phyloP scores from a whole-genome alignment of 2,797 vertebrate species.

The Atherinosoma microstoma region DNA sequence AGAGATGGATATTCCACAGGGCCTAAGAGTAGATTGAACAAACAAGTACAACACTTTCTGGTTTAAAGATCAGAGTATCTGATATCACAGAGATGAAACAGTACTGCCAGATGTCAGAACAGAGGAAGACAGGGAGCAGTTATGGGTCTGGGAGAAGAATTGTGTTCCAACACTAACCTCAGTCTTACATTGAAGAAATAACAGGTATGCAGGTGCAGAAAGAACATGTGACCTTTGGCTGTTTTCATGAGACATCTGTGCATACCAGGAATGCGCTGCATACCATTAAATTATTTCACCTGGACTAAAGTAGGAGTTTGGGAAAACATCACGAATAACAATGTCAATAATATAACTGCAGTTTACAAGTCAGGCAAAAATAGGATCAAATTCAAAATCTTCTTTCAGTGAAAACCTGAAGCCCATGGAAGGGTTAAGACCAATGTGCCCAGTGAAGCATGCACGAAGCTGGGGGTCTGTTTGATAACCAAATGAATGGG shows the following conservation, averaged over 20 bases:
- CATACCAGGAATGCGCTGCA: background rate
- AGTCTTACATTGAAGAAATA: background rate
- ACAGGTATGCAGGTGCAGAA: background rate
- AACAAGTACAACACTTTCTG: background rate
- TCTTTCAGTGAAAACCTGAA: conserved; percentile 40
- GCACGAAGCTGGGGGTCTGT: conserved; percentile 61
- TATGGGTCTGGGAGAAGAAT: background rate
- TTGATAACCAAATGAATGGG: conserved; percentile 44
- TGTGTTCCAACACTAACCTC: background rate
- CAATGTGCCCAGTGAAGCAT: conserved; percentile 72
- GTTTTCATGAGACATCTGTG: background rate
- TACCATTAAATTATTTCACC: background rate
- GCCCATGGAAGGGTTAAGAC: conserved; percentile 61
- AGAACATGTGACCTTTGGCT: background rate
- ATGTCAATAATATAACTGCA: background rate
- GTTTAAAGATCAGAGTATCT: background rate
- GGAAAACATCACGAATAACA: background rate
- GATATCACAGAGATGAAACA: conserved; percentile 1
- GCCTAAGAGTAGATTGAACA: conserved; percentile 10
- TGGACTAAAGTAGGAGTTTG: background rate
- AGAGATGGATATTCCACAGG: background rate
- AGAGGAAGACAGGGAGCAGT: background rate
- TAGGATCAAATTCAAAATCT: conserved; percentile 28
- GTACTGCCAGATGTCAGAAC: background rate
- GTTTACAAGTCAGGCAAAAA: conserved; percentile 12